These are phyloP conservation scores for Hystrix brachyura DNA, from an alignment of 2,113 vertebrate genomes.

Conservation along the genomic window DNA sequence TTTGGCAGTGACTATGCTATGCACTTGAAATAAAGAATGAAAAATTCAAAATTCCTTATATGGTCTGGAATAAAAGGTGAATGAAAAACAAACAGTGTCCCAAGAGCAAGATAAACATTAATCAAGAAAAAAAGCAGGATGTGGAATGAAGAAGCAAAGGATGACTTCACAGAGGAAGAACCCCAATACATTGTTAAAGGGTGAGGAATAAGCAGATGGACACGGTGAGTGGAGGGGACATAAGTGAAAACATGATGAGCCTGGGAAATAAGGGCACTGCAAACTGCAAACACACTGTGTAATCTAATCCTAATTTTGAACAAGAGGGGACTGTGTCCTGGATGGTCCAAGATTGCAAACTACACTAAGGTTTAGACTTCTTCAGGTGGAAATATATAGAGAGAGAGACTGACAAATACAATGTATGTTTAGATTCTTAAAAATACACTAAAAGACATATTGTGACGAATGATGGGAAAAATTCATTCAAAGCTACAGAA, in stretches of 20 bases:
- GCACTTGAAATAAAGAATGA: background rate
- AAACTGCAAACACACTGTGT: background rate
- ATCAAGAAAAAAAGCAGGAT: background rate
- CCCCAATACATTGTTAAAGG: background rate
- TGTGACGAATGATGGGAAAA: background rate
- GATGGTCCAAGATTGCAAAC: background rate
- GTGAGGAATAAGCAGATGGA: background rate
- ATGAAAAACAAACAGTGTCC: background rate
- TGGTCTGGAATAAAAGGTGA: background rate
- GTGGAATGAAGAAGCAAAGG: background rate
- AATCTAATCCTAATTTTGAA: background rate
- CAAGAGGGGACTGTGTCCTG: background rate
- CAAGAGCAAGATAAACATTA: background rate
- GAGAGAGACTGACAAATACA: background rate
- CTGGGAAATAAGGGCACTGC: background rate
- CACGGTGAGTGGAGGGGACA: background rate
- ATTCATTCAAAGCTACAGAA: background rate
- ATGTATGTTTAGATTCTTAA: background rate
- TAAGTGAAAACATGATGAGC: background rate
- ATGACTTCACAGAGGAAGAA: background rate
- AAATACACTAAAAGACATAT: background rate
- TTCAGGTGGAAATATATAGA: background rate
- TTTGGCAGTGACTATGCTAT: background rate
- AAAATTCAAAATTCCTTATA: background rate
- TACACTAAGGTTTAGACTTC: background rate